These are phyloP conservation scores for Thereva unica DNA, from an alignment of 2,888 invertebrate species.

Conservation along the genomic window DNA sequence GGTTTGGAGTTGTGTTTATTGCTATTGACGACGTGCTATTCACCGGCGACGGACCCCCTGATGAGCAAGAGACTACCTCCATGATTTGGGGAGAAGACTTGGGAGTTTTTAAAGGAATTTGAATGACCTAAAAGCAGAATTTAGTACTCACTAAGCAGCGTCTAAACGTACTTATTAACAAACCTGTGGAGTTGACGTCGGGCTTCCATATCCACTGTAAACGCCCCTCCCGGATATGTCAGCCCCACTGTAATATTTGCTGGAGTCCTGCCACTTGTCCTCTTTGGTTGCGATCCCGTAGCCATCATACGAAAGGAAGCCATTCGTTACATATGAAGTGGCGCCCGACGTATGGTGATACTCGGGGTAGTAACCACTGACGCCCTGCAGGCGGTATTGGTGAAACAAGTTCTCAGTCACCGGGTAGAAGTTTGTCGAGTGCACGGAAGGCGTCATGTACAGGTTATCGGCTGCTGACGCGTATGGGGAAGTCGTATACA, in stretches of 20 bases:
- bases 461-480: slow-evolving; percentile 65
- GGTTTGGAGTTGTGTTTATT: slow-evolving; percentile 39
- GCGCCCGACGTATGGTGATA: slow-evolving; percentile 73
- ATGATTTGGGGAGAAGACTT: slow-evolving; percentile 58
- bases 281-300: slow-evolving; percentile 62
- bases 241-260: slow-evolving; percentile 65
- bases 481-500: slow-evolving; percentile 76
- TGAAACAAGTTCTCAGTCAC: slow-evolving; percentile 86
- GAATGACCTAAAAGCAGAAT: slow-evolving; percentile 30
- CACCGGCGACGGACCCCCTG: slow-evolving; percentile 57
- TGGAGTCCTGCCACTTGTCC: slow-evolving; percentile 58
- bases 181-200: slow-evolving; percentile 57
- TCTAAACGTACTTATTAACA: slow-evolving; percentile 15
- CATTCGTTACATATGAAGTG: slow-evolving; percentile 74
- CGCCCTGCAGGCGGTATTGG: slow-evolving; percentile 85
- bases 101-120: slow-evolving; percentile 57
- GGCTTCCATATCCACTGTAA: slow-evolving; percentile 56
- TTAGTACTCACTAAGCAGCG: background rate
- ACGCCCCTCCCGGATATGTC: slow-evolving; percentile 50
- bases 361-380: slow-evolving; percentile 73
- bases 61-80: slow-evolving; percentile 58
- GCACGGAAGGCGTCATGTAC: slow-evolving; percentile 61
- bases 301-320: slow-evolving; percentile 70
- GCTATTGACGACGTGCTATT: slow-evolving; percentile 42
- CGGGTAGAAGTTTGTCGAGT: slow-evolving; percentile 73